A percentile compares a stretch with the other conserved stretches of the same genome.
These are phyloP conservation scores for Rhinichthys klamathensis DNA, from an alignment of 2,113 vertebrate species.

Conservation along the genomic window DNA sequence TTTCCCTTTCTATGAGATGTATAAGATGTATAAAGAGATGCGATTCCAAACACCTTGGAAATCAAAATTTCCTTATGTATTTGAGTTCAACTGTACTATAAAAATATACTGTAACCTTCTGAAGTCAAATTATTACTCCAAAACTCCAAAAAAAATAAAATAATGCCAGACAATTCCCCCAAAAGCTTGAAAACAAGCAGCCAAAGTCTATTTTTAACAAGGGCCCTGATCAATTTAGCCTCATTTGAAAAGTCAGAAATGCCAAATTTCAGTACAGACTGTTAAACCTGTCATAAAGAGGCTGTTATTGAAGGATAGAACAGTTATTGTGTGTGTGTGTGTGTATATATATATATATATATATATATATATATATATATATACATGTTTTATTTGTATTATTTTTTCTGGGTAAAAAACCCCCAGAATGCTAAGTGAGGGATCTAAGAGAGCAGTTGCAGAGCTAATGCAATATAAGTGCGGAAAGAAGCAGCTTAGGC, in stretches of 20 bases:
- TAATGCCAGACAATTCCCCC: no score
- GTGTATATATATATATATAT: no score
- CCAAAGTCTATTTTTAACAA: no score
- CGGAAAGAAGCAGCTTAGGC: constrained; percentile 18
- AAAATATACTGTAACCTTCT: no score
- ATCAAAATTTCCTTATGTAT: background rate
- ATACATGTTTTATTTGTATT: background rate
- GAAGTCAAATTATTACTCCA: no score
- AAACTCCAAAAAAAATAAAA: no score
- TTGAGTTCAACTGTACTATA: no score
- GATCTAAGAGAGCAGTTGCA: constrained; percentile 18
- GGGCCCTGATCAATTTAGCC: no score
- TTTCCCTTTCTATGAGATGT: background rate
- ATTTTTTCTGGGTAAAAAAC: constrained; percentile 9
- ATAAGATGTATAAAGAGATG: constrained; percentile 31
- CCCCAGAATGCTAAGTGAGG: constrained; percentile 25
- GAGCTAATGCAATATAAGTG: background rate
- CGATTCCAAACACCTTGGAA: background rate
- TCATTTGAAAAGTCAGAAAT: background rate
- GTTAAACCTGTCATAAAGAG: background rate
- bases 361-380: no score
- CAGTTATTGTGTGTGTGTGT: no score
- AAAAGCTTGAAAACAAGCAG: no score
- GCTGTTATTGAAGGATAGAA: background rate
- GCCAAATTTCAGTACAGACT: background rate